Base-by-base conservation (phyloP, 2,888 invertebrate species). In the Cyaniris semiargus region DNA sequence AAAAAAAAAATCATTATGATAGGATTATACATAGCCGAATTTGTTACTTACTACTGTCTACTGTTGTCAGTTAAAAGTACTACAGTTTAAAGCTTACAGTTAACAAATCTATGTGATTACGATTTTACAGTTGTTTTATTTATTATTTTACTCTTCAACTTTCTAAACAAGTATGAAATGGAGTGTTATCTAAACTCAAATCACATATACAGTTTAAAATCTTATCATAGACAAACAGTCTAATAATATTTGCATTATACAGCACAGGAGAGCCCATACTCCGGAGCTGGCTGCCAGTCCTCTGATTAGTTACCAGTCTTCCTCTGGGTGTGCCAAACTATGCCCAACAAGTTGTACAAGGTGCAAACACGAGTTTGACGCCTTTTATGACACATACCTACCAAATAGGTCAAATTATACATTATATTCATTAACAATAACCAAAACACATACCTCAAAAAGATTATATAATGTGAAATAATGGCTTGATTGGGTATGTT, bases 241-340 rank as follows among this genome's bases (percentile, higher is more conserved):
- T 74, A 27, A 74, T 74, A 0, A 31, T 48, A 27, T 74, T 48
- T 74, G 13, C 48, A 53, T 74, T 74, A 74, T 83, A 84, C 90
- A 92, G 92, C 87, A 81, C 82, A 83, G 86, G 83, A 83, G 88
- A 85, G 85, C 85, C 81, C 81, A 82, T 83, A 85, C 85, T 85
- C 86, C 83, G 87, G 86, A 84, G 84, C 88, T 87, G 89, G 88
- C 90, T 83, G 81, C 81, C 82, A 60, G 23, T 60, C 60, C 60
- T 66, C 66, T 27, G 27, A 31, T 66, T 84, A 90, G 90, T 90
- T 89, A 83, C 86, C 83, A 86, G 88, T 82, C 89, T 84, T 86
- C 84, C 89, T 91, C 86, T 88, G 87, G 90, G 84, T 88, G 91
- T 76, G 85, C 88, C 84, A 78, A 78, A 78, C 77, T 78, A 80